Evolutionary conservation across 2,888 invertebrate genomes (phyloP), one percentile per base, ranked within the genome.

Genomic region (Pilophorus perplexus): DNA sequence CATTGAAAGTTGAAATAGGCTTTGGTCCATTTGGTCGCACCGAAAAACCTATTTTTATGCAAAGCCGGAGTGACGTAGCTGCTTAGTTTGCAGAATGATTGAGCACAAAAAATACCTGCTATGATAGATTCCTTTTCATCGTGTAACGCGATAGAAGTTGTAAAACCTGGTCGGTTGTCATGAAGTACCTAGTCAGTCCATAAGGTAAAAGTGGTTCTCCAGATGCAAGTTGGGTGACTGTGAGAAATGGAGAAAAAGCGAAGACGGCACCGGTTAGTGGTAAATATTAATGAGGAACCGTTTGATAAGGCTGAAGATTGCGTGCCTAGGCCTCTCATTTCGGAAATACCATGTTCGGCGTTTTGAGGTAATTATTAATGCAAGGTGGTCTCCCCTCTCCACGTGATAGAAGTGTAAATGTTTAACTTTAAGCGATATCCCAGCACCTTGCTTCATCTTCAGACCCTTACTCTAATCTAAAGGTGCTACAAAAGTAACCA

Each of bases 371-470:
- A 48, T 22, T 28, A 48, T 62, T 62, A 48, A 50, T 50, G 62
- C 62, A 62, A 62, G 46, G 33, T 62, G 46, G 33, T 48, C 62
- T 27, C 28, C 62, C 48, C 48, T 27, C n/a, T 50, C 46, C 37
- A 27, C 4, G 14, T 18, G 10, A 18, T 62, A 62, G 48, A 46
- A 48, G 62, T 48, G 62, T 62, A 62, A 62, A 62, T 62, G 62
- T 62, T 62, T 62, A 62, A 62, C 50, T 62, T 62, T 46, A 59
- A 16, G 59, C 14, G 59, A 59, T 59, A 42, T 44, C 44, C 16
- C 38, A 42, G 44, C 59, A 59, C 59, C 59, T 59, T 59, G 59
- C 38, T 10, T 28, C 52, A 37, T 14, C 59, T 33, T 10, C 40
- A 25, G 6, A 14, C 18, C 18, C 44, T 22, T n/a, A 50, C 50